phyloP scores from a whole-genome alignment of 2,113 vertebrate genomes.

The Cinclus cinclus region DNA sequence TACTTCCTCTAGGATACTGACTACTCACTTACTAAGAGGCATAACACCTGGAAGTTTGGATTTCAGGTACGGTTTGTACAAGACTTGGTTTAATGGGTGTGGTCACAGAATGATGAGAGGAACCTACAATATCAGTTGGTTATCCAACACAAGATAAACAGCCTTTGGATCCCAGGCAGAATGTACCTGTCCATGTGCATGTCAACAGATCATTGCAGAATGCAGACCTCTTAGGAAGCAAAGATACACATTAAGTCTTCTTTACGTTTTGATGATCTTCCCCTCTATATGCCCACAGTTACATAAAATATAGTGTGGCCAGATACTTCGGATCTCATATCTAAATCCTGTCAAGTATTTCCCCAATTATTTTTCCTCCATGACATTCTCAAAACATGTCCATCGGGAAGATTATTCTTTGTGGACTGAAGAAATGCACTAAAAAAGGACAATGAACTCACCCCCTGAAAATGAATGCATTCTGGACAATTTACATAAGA shows the following conservation, averaged over 20 bases:
- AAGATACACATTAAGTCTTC: not conserved
- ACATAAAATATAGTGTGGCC: not conserved
- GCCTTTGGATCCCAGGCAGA: not conserved
- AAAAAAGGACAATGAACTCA: not conserved
- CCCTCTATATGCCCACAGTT: not conserved
- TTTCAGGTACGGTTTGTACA: not conserved
- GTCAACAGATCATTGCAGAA: not conserved
- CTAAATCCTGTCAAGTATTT: not conserved
- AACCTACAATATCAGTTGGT: not conserved
- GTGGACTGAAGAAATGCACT: not conserved
- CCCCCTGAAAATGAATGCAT: not conserved
- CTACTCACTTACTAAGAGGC: not conserved
- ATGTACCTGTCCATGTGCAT: fast-evolving
- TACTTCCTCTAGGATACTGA: not conserved
- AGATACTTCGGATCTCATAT: not conserved
- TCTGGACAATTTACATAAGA: not conserved
- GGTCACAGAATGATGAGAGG: not conserved
- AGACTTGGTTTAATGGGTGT: not conserved
- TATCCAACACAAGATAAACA: not conserved
- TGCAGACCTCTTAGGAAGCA: not conserved
- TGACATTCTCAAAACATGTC: not conserved
- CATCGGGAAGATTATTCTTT: not conserved
- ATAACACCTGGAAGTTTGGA: not conserved
- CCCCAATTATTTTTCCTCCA: not conserved
- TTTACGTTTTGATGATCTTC: not conserved